Percentiles rank a stretch among this genome's conserved stretches.
Conservation (phyloP, 2,888 invertebrate genomes). For the Baccha elongata region DNA sequence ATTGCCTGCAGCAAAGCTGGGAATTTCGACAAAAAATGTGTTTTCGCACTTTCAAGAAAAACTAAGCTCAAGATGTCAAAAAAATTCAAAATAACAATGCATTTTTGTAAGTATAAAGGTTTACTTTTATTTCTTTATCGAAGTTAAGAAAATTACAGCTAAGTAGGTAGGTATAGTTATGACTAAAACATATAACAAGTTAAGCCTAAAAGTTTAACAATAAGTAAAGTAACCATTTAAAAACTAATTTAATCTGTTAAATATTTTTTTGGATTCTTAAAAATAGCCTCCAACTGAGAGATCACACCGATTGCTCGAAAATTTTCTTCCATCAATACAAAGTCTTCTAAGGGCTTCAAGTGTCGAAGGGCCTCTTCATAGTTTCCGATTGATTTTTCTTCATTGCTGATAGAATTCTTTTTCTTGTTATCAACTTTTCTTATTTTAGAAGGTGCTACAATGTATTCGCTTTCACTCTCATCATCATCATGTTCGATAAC, state of each 20-base stretch:
- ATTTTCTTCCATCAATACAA: slow-evolving; percentile 78
- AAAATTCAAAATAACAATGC: too few species aligned
- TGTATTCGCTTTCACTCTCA: slow-evolving; percentile 33
- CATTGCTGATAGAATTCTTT: background rate
- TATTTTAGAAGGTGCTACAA: slow-evolving; percentile 11
- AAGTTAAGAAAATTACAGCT: too few species aligned
- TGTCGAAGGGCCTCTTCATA: slow-evolving; percentile 75
- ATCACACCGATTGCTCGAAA: slow-evolving; percentile 79
- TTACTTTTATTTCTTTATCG: too few species aligned
- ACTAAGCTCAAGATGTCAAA: too few species aligned
- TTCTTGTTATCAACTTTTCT: slow-evolving; percentile 4
- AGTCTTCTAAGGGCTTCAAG: slow-evolving; percentile 78
- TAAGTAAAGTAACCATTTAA: too few species aligned
- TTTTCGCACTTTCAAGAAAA: too few species aligned
- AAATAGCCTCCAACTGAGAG: slow-evolving; percentile 77
- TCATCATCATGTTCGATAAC: slow-evolving; percentile 57
- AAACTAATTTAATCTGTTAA: background rate
- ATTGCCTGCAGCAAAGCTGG: too few species aligned
- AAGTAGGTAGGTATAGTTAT: too few species aligned
- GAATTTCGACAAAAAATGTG: too few species aligned
- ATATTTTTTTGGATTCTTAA: slow-evolving; percentile 74
- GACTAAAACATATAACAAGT: too few species aligned
- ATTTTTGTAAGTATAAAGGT: too few species aligned
- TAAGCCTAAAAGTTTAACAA: too few species aligned
- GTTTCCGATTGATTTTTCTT: slow-evolving; percentile 39